These are phyloP conservation scores for Rhinoptilus africanus DNA, from an alignment of 2,113 vertebrate species.

Conservation along the genomic window DNA sequence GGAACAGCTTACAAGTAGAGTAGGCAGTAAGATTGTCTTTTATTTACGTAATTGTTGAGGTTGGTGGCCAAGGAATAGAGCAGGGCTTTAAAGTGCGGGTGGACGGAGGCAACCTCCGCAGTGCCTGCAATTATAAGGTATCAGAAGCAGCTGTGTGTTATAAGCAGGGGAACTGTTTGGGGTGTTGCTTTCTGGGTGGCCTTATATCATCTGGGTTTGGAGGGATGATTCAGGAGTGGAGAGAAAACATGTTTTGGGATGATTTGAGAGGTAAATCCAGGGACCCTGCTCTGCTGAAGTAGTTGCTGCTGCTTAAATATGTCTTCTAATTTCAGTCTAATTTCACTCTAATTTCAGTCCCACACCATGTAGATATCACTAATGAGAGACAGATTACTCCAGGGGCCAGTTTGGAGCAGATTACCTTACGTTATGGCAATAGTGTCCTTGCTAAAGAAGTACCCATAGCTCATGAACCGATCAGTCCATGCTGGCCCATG, in stretches of 20 bases:
- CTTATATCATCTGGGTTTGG: not conserved
- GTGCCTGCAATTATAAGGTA: not conserved
- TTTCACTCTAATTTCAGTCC: not conserved
- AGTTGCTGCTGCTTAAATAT: not conserved
- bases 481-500: not conserved
- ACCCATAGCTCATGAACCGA: not conserved
- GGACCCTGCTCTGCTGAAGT: not conserved
- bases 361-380: not conserved
- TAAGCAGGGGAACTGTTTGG: not conserved
- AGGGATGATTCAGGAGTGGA: not conserved
- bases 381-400: not conserved
- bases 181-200: not conserved
- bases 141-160: not conserved
- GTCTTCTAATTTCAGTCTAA: not conserved
- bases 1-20: not conserved
- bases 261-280: not conserved
- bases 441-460: not conserved
- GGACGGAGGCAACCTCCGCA: not conserved
- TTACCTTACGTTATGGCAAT: not conserved
- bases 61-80: not conserved
- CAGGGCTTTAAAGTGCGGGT: not conserved
- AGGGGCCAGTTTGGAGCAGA: not conserved
- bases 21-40: not conserved
- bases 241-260: not conserved
- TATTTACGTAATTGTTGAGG: not conserved